These are phyloP conservation scores for Chloroceryle aenea DNA, from an alignment of 2,113 vertebrate species.

Conservation along the genomic window DNA sequence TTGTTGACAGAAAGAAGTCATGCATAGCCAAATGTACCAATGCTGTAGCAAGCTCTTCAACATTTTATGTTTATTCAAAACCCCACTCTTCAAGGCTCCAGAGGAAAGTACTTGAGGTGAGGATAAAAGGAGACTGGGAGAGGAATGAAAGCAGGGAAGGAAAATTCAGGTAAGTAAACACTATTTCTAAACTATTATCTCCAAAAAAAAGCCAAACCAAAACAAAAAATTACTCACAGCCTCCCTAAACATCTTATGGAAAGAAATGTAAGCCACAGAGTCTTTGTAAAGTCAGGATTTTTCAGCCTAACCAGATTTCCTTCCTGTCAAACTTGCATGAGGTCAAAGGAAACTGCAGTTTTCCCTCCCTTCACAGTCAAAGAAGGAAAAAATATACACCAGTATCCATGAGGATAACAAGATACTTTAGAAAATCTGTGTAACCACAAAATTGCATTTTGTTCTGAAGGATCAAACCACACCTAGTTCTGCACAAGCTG, in stretches of 20 bases:
- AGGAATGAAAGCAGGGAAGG: neutral
- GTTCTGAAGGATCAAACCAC: neutral
- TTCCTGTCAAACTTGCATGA: neutral
- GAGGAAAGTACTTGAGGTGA: neutral
- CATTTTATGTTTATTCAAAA: conserved; percentile 31
- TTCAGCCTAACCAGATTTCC: neutral
- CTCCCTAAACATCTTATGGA: neutral
- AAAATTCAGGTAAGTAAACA: neutral
- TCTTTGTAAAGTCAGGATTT: neutral
- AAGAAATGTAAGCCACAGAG: neutral
- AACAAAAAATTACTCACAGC: neutral
- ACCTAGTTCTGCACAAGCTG: neutral
- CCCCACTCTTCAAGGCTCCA: neutral
- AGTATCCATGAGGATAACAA: neutral
- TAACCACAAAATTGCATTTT: neutral
- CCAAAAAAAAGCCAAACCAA: neutral
- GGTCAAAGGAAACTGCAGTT: neutral
- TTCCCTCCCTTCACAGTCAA: neutral
- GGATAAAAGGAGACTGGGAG: neutral
- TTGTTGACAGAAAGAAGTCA: conserved; percentile 24
- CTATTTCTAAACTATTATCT: neutral
- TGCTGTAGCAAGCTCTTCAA: neutral
- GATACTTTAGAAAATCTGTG: neutral
- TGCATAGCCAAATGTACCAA: neutral
- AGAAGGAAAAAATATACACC: neutral